Conservation (phyloP, 2,888 invertebrate species). For the Himalopsyche anomala region DNA sequence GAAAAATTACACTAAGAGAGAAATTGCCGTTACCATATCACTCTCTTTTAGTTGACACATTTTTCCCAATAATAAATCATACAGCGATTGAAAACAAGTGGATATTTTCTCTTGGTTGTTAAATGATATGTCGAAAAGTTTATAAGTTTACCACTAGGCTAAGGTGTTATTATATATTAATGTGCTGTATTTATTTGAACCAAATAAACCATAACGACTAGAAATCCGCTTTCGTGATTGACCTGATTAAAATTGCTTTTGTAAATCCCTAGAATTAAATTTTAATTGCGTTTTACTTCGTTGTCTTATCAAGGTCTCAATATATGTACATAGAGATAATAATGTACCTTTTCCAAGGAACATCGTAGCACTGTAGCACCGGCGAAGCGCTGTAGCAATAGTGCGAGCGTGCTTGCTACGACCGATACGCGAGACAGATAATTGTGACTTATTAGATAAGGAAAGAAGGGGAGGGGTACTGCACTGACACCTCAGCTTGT, state of each 20-base stretch:
- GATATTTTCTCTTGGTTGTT: too few species aligned
- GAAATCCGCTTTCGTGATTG: not conserved
- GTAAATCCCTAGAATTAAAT: not conserved
- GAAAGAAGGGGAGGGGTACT: slow-evolving; percentile 19
- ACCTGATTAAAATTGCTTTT: slow-evolving; percentile 19
- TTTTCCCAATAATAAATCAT: too few species aligned
- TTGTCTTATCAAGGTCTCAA: slow-evolving; percentile 18
- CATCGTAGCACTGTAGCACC: not conserved
- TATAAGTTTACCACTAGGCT: too few species aligned
- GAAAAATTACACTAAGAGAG: too few species aligned
- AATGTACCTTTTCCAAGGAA: slow-evolving; percentile 14
- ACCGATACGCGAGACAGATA: slow-evolving; percentile 35
- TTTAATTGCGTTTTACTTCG: slow-evolving; percentile 16
- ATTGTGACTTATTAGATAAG: slow-evolving; percentile 43
- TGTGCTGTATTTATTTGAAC: too few species aligned
- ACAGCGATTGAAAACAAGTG: too few species aligned
- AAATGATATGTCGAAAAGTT: too few species aligned
- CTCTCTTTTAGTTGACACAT: too few species aligned
- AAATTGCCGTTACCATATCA: too few species aligned
- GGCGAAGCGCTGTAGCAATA: slow-evolving; percentile 3
- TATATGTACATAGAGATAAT: not conserved
- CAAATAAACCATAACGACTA: too few species aligned
- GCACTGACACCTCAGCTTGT: slow-evolving; percentile 18
- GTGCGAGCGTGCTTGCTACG: slow-evolving; percentile 35
- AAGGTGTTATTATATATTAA: too few species aligned